Base-by-base conservation (phyloP, 2,113 vertebrate genomes). In the Petrocephalus zakoni region DNA sequence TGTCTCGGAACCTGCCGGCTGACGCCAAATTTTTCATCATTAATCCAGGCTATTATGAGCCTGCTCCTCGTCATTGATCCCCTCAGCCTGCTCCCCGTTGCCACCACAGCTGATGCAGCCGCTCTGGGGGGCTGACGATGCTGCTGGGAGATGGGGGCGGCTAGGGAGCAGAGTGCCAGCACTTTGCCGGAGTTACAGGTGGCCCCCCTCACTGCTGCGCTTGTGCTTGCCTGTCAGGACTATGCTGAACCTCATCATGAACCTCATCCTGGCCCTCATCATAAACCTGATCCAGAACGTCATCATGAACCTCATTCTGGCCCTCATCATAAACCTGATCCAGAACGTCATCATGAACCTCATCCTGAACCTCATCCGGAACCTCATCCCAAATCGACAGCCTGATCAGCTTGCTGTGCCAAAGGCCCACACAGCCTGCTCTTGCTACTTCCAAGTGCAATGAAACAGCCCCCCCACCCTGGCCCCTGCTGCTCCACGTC, bases 1-100 rank as follows among this genome's bases (percentile, higher is more conserved):
- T 98, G 97, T 96, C 95, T 92, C 93, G 92, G 93, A 95, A 94
- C 95, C 94, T 94, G 89, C 93, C 89, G 93, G 93, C 95, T 97
- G 97, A 98, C 96, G 95, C 96, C 94, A 94, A 95, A 98, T 99
- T 98, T 97, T 98, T 99, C 98, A 98, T 99, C 98, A 98, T 99
- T 99, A 99, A 98, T 99, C 93, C 85, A 90, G 92, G 91, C 96
- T 94, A 96, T 98, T 98, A 98, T 97, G 95, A 96, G 95, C 93
- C 94, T 95, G 95, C 95, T 96, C 96, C 95, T 93, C 95, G 85
- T 94, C 96, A 98, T 98, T 97, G 97, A 98, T 99, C 64, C 64
- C 42, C 42, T 3, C 42, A 3, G 42, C 42, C 42, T 42, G 42
- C 42, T 3, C 42, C 42, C 42, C 1, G 58, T 78, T 64, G 87